Conservation (phyloP, 2,888 invertebrate species). For the Drosophila rubida region DNA sequence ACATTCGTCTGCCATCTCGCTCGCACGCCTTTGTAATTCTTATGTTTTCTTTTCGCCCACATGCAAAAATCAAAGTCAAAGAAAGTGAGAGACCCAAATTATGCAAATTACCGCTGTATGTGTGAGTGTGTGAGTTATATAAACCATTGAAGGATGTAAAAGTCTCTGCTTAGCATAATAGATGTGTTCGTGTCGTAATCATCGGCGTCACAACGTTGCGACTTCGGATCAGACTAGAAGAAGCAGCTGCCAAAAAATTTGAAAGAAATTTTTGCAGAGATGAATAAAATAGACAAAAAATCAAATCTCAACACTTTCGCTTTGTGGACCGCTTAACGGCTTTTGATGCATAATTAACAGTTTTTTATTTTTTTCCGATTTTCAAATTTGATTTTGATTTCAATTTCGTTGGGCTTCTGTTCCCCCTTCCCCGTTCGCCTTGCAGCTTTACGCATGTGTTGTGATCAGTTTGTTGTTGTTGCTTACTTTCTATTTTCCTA, state of each 20-base stretch:
- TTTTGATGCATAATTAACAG: conserved; percentile 67
- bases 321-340: conserved; percentile 26
- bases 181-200: conserved; percentile 59
- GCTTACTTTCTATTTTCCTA: conserved; percentile 81
- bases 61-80: conserved; percentile 21
- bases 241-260: conserved; percentile 19
- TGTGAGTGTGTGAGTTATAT: conserved; percentile 55
- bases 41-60: conserved; percentile 21
- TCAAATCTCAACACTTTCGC: conserved; percentile 60
- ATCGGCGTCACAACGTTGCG: conserved; percentile 1
- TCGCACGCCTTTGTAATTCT: background rate
- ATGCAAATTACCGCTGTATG: conserved; percentile 56
- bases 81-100: conserved; percentile 49
- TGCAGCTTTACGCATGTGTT: conserved; percentile 27
- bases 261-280: conserved; percentile 50
- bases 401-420: conserved; percentile 21
- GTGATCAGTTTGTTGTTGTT: conserved; percentile 42
- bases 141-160: conserved; percentile 66
- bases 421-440: background rate
- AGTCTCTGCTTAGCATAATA: conserved; percentile 65
- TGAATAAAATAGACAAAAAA: conserved; percentile 15
- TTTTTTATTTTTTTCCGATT: conserved; percentile 25
- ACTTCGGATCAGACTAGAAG: conserved; percentile 3
- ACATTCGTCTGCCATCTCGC: background rate
- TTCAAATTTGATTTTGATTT: conserved; percentile 41